Conservation (phyloP, 2,113 vertebrate species). For the Todiramphus chloris region DNA sequence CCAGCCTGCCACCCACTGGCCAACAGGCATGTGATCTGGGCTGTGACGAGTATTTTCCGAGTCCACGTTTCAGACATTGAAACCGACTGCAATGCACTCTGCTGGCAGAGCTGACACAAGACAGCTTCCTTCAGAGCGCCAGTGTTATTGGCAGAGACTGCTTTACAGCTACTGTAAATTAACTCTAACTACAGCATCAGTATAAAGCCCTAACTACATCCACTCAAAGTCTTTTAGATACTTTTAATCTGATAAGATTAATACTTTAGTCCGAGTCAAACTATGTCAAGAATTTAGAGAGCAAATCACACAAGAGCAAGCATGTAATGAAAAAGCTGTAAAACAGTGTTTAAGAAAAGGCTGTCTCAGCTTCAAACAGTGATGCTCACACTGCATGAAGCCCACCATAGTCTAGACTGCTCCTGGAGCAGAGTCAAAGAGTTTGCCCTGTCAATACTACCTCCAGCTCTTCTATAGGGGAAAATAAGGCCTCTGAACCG, state of each 20-base stretch:
- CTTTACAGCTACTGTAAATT: neutral
- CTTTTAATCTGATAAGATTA: neutral
- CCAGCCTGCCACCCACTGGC: slow-evolving; percentile 56
- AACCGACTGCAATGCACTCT: slow-evolving; percentile 13
- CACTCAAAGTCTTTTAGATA: neutral
- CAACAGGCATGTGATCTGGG: neutral
- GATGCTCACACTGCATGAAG: neutral
- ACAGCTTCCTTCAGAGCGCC: neutral
- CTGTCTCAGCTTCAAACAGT: neutral
- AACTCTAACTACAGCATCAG: neutral
- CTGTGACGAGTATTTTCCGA: neutral
- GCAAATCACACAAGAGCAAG: neutral
- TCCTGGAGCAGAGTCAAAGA: neutral
- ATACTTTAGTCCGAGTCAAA: neutral
- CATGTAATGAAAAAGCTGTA: neutral
- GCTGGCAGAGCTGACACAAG: neutral
- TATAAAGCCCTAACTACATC: neutral
- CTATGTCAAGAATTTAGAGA: neutral
- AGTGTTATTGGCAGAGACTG: rapidly evolving
- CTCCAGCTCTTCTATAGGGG: neutral
- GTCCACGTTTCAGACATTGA: neutral
- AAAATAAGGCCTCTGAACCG: neutral
- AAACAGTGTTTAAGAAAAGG: neutral
- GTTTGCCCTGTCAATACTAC: neutral
- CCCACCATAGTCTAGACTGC: neutral